A percentile compares a stretch with the other conserved stretches of the same genome.
Conservation (phyloP, 2,888 invertebrate species). For the Orthosia incerta region DNA sequence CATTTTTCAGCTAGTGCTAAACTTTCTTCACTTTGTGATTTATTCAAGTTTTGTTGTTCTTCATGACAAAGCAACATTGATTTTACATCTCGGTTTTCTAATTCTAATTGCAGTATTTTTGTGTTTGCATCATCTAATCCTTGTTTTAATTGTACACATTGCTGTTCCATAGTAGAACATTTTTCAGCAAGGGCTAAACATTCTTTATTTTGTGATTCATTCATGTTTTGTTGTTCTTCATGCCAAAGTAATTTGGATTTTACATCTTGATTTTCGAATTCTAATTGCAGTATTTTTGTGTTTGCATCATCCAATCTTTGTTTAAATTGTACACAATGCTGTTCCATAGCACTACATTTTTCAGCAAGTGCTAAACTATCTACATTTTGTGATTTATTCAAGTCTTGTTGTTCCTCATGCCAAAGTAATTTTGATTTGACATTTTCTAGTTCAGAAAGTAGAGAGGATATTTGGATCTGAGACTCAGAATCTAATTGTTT, state of each 20-base stretch:
- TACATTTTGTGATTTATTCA: slow-evolving; percentile 54
- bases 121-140: slow-evolving; percentile 82
- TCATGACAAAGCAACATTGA: slow-evolving; percentile 66
- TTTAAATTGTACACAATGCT: slow-evolving; percentile 76
- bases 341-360: slow-evolving; percentile 75
- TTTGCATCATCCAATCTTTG: slow-evolving; percentile 81
- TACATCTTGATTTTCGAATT: slow-evolving; percentile 70
- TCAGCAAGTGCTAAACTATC: slow-evolving; percentile 70
- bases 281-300: slow-evolving; percentile 79
- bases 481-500: slow-evolving; percentile 70
- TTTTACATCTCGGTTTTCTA: slow-evolving; percentile 70
- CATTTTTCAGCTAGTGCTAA: slow-evolving; percentile 72
- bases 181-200: slow-evolving; percentile 71
- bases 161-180: slow-evolving; percentile 74
- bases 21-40: slow-evolving; percentile 60
- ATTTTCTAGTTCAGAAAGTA: slow-evolving; percentile 74
- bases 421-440: slow-evolving; percentile 64
- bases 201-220: slow-evolving; percentile 60
- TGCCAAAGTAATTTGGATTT: slow-evolving; percentile 66
- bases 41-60: slow-evolving; percentile 61
- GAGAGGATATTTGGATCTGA: slow-evolving; percentile 66
- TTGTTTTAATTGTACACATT: slow-evolving; percentile 74
- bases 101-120: slow-evolving; percentile 79
- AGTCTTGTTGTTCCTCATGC: slow-evolving; percentile 66
- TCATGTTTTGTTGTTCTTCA: slow-evolving; percentile 65